Conservation (phyloP, 2,888 invertebrate species). For the Endotricha flammealis region DNA sequence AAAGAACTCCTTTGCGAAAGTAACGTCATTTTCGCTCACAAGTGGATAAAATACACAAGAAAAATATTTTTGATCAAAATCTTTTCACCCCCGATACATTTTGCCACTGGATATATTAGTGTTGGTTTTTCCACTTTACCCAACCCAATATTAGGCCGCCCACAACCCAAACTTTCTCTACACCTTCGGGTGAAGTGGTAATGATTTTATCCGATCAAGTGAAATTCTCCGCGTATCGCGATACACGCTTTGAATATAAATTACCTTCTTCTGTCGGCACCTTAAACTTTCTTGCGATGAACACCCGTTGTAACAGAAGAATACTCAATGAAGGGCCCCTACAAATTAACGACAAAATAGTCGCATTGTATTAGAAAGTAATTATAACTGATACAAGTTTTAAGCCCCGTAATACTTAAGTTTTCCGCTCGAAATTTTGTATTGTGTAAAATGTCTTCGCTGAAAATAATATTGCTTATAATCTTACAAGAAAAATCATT, state of each 20-base stretch:
- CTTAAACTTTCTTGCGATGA: slow-evolving; percentile 26
- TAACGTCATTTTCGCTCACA: too few species aligned
- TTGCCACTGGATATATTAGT: slow-evolving; percentile 3
- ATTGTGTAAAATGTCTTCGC: too few species aligned
- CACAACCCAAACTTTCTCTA: slow-evolving; percentile 11
- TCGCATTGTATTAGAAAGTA: slow-evolving; percentile 1
- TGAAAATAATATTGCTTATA: too few species aligned
- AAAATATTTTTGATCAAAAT: too few species aligned
- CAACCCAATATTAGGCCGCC: slow-evolving; percentile 10
- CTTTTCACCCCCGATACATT: background rate
- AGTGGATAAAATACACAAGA: too few species aligned
- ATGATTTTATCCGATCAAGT: slow-evolving; percentile 34
- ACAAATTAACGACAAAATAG: slow-evolving; percentile 1
- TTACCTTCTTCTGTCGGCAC: slow-evolving; percentile 24
- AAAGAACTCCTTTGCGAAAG: too few species aligned
- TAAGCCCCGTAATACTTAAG: too few species aligned
- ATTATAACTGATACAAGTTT: background rate
- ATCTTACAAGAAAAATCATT: too few species aligned
- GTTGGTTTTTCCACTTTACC: background rate
- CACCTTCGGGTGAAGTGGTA: slow-evolving; percentile 21
- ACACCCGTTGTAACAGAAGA: slow-evolving; percentile 14
- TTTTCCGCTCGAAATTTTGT: too few species aligned
- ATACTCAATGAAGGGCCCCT: slow-evolving; percentile 9
- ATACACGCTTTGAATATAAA: slow-evolving; percentile 42
- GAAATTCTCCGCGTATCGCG: slow-evolving; percentile 23